These are phyloP conservation scores for Caenorhabditis parvicauda DNA, from an alignment of 2,888 invertebrate genomes.

Conservation along the genomic window DNA sequence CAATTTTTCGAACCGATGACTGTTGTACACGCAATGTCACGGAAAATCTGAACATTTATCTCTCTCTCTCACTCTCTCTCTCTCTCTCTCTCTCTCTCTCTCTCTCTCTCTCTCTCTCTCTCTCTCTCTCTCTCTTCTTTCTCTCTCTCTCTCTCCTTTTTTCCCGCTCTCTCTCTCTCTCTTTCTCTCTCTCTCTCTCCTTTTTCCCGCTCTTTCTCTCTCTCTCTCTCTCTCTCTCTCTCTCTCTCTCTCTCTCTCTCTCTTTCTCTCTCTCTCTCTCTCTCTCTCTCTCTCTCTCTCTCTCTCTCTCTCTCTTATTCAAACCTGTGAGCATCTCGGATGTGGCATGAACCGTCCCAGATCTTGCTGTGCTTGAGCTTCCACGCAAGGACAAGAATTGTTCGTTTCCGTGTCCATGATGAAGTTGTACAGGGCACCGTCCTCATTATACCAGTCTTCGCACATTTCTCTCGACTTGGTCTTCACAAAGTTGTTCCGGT, in stretches of 20 bases:
- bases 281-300: no score
- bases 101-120: no score
- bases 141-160: no score
- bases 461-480: conserved; percentile 60
- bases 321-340: conserved; percentile 52
- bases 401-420: conserved; percentile 62
- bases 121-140: no score
- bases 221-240: background rate
- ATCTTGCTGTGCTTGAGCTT: conserved; percentile 85
- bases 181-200: no score
- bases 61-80: no score
- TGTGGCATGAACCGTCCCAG: conserved; percentile 84
- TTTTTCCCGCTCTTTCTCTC: no score
- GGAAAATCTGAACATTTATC: conserved; percentile 48
- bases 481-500: conserved; percentile 43
- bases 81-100: no score
- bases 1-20: conserved; percentile 89
- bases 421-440: conserved; percentile 60
- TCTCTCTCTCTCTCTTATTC: no score
- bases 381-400: conserved; percentile 74
- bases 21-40: conserved; percentile 72
- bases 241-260: background rate
- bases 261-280: no score
- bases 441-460: conserved; percentile 61
- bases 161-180: no score